phyloP scores from a whole-genome alignment of 2,888 invertebrate species.

The Hedychridium roseum region DNA sequence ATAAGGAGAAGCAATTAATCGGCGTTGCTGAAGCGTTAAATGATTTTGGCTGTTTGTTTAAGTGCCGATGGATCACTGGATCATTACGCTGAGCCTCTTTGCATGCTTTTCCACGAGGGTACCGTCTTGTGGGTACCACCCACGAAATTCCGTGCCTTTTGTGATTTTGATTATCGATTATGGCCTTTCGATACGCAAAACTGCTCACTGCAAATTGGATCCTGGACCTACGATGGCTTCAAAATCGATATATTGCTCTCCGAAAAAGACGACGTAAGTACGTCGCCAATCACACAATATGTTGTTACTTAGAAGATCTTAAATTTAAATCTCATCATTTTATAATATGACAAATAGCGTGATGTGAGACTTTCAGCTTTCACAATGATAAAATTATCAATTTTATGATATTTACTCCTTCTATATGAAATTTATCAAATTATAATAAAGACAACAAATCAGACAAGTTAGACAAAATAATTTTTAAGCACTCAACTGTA shows the following conservation, averaged over 20 bases:
- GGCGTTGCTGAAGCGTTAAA: neutral
- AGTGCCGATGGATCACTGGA: slow-evolving; percentile 69
- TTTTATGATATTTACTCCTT: too few relatives aligned
- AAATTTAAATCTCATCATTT: neutral
- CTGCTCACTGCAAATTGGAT: slow-evolving; percentile 75
- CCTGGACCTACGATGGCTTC: slow-evolving; percentile 74
- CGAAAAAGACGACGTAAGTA: slow-evolving; percentile 33
- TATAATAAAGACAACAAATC: neutral
- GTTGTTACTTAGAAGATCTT: neutral
- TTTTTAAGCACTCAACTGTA: neutral
- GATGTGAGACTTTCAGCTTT: neutral
- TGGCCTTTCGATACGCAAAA: slow-evolving; percentile 82
- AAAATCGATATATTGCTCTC: slow-evolving; percentile 66
- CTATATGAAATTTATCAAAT: too few relatives aligned
- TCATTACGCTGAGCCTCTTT: slow-evolving; percentile 69
- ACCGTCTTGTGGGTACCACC: slow-evolving; percentile 74
- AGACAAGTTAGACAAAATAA: neutral
- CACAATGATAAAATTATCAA: too few relatives aligned
- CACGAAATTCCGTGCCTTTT: slow-evolving; percentile 72
- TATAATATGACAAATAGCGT: neutral
- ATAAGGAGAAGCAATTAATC: too few relatives aligned
- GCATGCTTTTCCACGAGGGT: slow-evolving; percentile 66
- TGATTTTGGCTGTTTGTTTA: slow-evolving; percentile 42
- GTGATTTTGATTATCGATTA: slow-evolving; percentile 71
- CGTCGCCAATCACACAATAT: slow-evolving; percentile 5